phyloP scores from a whole-genome alignment of 92 coral and sea anemone species.

The Phenganax stokvisi region DNA sequence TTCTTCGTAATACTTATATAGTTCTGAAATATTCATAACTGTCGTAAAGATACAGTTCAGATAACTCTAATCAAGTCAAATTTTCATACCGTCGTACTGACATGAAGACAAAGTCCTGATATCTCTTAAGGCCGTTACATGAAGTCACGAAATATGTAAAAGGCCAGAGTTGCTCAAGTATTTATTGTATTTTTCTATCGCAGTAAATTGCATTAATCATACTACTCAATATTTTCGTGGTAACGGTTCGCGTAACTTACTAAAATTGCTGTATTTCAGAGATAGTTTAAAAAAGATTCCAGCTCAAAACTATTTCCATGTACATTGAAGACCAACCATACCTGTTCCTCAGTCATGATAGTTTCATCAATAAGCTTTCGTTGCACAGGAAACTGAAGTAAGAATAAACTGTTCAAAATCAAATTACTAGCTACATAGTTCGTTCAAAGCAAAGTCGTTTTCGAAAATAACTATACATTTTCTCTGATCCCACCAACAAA shows the following conservation, averaged over 20 bases:
- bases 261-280: too few species aligned
- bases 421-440: neutral
- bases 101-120: too few species aligned
- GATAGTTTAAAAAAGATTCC: neutral
- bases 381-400: conserved; percentile 73
- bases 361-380: conserved; percentile 67
- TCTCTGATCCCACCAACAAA: neutral
- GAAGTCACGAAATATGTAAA: too few species aligned
- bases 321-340: conserved; percentile 6
- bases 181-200: too few species aligned
- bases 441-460: neutral
- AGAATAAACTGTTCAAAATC: neutral
- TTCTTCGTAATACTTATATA: too few species aligned
- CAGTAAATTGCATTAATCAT: too few species aligned
- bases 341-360: conserved; percentile 80
- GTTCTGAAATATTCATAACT: too few species aligned
- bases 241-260: too few species aligned
- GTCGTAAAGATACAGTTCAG: too few species aligned
- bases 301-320: neutral
- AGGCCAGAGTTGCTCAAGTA: too few species aligned
- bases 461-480: neutral
- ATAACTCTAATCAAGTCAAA: too few species aligned
- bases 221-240: too few species aligned
- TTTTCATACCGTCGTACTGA: neutral
- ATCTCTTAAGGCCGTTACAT: neutral